Evolutionary conservation across 2,888 invertebrate species (phyloP).

Genomic region (Nycteola revayana): DNA sequence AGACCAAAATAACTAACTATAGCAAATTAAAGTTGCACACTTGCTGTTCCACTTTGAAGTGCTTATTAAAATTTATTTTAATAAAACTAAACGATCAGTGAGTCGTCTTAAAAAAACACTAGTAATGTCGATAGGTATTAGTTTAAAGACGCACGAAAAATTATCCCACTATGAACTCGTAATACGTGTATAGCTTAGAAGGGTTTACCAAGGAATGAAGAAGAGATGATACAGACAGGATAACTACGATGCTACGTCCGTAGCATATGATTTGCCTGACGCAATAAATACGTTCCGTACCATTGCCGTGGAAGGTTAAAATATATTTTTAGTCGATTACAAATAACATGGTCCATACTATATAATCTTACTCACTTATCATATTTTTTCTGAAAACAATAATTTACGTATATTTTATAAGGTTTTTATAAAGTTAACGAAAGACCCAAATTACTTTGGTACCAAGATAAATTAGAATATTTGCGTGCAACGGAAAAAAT

Average conservation of each 20-base stretch:
- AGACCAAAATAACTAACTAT: slow-evolving; percentile 46
- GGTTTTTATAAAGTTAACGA: too few species aligned
- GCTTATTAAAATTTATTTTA: too few species aligned
- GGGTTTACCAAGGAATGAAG: slow-evolving; percentile 17
- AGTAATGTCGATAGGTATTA: not conserved
- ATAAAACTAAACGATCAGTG: not conserved
- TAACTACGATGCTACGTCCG: slow-evolving; percentile 8
- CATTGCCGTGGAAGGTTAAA: too few species aligned
- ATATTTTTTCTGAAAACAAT: too few species aligned
- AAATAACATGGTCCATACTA: too few species aligned
- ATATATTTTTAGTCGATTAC: too few species aligned
- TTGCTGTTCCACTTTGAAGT: slow-evolving; percentile 11
- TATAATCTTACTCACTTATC: too few species aligned
- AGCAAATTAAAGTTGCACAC: slow-evolving; percentile 16
- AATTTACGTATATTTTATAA: too few species aligned
- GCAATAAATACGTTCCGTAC: slow-evolving; percentile 28
- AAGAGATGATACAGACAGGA: slow-evolving; percentile 15
- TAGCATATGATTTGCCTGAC: slow-evolving; percentile 20
- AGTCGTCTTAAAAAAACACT: not conserved
- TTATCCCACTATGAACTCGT: slow-evolving; percentile 7
- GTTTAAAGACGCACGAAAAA: not conserved
- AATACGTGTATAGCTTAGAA: slow-evolving; percentile 13
- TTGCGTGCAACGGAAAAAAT: too few species aligned
- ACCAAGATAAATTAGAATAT: too few species aligned
- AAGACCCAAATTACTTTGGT: too few species aligned